Conservation (phyloP, 2,113 vertebrate species). For the Uria lomvia region DNA sequence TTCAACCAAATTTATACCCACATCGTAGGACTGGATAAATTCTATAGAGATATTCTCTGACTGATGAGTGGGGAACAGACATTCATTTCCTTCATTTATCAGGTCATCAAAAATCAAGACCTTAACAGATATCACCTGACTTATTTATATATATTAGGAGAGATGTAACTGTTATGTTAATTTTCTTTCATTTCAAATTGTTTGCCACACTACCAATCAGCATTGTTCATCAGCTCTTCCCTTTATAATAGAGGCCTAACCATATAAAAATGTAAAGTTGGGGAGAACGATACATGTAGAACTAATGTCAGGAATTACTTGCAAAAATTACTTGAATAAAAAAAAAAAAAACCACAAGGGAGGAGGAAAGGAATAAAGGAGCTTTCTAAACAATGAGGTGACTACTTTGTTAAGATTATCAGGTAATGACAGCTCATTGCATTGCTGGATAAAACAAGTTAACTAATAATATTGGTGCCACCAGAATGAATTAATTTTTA, state of each 20-base stretch:
- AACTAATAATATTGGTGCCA: background rate
- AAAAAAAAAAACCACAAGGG: background rate
- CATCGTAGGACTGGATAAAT: background rate
- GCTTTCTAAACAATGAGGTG: background rate
- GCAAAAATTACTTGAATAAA: background rate
- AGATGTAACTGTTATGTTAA: background rate
- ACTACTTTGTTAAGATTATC: background rate
- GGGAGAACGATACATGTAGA: background rate
- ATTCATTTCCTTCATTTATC: background rate
- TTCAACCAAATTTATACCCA: background rate
- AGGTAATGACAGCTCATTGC: background rate
- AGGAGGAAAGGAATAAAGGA: background rate
- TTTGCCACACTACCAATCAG: background rate
- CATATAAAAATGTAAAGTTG: background rate
- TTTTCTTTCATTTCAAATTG: background rate
- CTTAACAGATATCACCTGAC: background rate
- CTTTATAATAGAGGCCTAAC: background rate
- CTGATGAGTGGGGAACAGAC: background rate
- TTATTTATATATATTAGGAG: background rate
- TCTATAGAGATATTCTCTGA: background rate
- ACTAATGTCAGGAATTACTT: background rate
- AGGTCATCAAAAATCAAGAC: background rate
- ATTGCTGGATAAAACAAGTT: constrained; percentile 11
- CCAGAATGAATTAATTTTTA: constrained; percentile 12
- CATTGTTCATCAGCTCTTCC: background rate